phyloP scores from a whole-genome alignment of 2,797 vertebrate species.

The Thamnophis elegans region DNA sequence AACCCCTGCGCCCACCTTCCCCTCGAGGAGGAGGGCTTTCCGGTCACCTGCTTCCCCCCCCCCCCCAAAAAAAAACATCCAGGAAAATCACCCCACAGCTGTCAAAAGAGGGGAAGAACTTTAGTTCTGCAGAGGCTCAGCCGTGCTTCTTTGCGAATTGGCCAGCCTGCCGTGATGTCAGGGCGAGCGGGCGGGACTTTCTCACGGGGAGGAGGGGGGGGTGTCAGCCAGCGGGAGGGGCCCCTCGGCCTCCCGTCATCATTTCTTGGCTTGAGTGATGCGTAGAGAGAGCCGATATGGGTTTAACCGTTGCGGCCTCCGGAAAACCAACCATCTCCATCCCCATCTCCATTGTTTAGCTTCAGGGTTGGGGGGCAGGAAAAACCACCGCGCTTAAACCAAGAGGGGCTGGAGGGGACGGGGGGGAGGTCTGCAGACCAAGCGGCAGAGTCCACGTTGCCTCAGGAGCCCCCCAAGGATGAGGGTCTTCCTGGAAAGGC shows the following conservation, averaged over 20 bases:
- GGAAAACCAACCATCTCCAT: background rate
- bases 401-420: background rate
- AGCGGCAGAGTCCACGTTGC: background rate
- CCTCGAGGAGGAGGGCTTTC: background rate
- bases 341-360: background rate
- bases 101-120: background rate
- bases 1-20: background rate
- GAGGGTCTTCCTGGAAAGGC: background rate
- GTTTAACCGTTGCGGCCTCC: background rate
- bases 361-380: fast-evolving
- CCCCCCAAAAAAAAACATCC: background rate
- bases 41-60: background rate
- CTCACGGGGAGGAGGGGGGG: too few species aligned
- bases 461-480: background rate
- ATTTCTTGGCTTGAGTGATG: background rate
- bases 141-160: background rate
- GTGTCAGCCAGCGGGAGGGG: background rate
- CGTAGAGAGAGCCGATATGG: too few species aligned
- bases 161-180: background rate
- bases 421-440: background rate
- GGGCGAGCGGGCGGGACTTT: too few species aligned
- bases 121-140: too few species aligned
- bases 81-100: background rate
- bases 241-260: too few species aligned
- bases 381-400: fast-evolving